These are phyloP conservation scores for Acanthosepion lycidas DNA, from an alignment of 2,888 invertebrate genomes.

Conservation along the genomic window DNA sequence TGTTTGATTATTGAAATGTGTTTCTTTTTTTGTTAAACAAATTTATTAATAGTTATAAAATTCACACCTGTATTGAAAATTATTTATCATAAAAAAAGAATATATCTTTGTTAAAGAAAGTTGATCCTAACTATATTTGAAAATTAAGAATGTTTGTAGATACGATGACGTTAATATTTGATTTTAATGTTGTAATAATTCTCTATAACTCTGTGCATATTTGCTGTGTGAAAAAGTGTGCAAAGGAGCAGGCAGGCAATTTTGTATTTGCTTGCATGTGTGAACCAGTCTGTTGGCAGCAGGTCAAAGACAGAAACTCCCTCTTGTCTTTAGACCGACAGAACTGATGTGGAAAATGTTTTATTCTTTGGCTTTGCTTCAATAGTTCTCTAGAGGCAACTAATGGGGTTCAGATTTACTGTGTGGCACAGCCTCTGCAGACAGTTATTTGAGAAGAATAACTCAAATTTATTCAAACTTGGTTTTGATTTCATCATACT, in stretches of 20 bases:
- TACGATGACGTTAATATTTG: no score
- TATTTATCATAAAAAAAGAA: no score
- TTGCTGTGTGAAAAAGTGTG: neutral
- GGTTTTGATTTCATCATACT: neutral
- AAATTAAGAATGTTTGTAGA: no score
- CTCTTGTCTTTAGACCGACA: neutral
- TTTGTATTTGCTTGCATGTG: neutral
- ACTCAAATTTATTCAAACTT: neutral
- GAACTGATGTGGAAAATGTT: slow-evolving; percentile 33
- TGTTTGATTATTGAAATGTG: no score
- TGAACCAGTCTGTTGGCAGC: neutral
- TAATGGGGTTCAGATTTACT: slow-evolving; percentile 33
- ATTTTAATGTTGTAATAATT: no score
- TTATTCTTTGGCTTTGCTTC: slow-evolving; percentile 4
- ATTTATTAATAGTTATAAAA: no score
- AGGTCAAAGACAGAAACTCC: neutral
- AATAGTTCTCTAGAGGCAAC: neutral
- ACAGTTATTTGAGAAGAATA: neutral
- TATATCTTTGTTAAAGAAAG: no score
- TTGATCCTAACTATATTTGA: no score
- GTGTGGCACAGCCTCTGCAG: neutral
- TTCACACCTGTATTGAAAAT: no score
- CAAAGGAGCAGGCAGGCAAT: neutral
- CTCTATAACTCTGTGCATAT: neutral
- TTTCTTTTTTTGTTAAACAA: no score